Evolutionary conservation across 2,888 invertebrate species (phyloP), one percentile per base, ranked within the genome.

Genomic region (Campoletis raptor): DNA sequence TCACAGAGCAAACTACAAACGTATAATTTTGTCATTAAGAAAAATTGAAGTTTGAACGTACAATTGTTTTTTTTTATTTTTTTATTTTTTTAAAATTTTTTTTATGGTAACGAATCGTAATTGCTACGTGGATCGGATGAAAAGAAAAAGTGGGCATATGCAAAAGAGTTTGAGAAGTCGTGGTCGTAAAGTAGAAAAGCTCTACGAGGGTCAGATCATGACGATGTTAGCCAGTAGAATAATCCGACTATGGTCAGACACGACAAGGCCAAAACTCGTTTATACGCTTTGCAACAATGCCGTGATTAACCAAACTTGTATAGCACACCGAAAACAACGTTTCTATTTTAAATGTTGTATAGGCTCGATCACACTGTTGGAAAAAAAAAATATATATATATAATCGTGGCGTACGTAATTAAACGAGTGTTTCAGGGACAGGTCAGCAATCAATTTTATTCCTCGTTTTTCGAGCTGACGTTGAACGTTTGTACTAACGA

Each of bases 361-460:
- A 30, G 76, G 42, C 42, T 42, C 54, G 42, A 57, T 74, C 21
- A 42, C 24, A 40, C 8, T 45, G 45, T n/a, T 45, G 12, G 18
- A 21, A 42, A 15, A 37, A 52, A 48, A 24, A 69, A 24, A 69
- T 45, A 57, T 7, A 57, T 42, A 70, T 21, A 48, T 12, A 57
- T 57, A 30, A 72, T 52, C 45, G n/a, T n/a, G n/a, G 52, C 54
- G 57, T 30, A 24, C 37, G 61, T 57, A 54, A 70, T 73, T 83
- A n/a, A 37, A 64, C 69, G 74, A 66, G 30, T 76, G 52, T 78
- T 78, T 69, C 76, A 77, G 70, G 70, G 70, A 69, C 85, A 73
- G 73, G 61, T 74, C 74, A 61, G 57, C 81, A 73, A 85, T 85
- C 81, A 85, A 85, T 85, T 85, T 82, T 66, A 76, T 57, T 81